Conservation (phyloP, 2,113 vertebrate genomes). For the Apteryx mantelli region DNA sequence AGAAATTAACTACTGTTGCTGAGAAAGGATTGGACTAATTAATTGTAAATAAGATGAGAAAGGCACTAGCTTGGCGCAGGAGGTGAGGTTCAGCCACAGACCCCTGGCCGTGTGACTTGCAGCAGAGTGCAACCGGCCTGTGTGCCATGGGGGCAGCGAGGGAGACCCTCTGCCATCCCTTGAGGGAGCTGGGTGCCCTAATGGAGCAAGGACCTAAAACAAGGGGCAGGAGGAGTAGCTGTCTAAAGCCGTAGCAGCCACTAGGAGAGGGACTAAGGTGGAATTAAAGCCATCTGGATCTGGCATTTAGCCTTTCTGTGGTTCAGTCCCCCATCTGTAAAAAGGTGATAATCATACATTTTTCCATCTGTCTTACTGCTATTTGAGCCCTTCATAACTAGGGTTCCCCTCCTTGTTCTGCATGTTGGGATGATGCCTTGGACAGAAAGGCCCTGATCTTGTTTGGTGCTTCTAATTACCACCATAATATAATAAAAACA, state of each 20-base stretch:
- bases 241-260: not conserved
- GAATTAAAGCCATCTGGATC: conserved; percentile 31
- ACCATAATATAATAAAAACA: not conserved
- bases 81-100: not conserved
- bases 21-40: not conserved
- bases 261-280: not conserved
- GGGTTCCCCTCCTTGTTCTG: not conserved
- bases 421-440: not conserved
- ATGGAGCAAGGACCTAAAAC: not conserved
- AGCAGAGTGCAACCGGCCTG: not conserved
- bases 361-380: not conserved
- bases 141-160: fast-evolving
- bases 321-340: not conserved
- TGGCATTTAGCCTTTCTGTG: not conserved
- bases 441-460: not conserved
- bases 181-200: not conserved
- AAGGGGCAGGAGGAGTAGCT: not conserved
- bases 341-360: not conserved
- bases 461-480: not conserved
- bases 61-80: fast-evolving
- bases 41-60: not conserved
- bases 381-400: not conserved
- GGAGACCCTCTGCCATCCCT: not conserved
- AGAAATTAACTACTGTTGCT: conserved; percentile 1
- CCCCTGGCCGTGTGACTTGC: fast-evolving